phyloP scores from a whole-genome alignment of 2,888 invertebrate genomes.

The Thymelicus lineola region DNA sequence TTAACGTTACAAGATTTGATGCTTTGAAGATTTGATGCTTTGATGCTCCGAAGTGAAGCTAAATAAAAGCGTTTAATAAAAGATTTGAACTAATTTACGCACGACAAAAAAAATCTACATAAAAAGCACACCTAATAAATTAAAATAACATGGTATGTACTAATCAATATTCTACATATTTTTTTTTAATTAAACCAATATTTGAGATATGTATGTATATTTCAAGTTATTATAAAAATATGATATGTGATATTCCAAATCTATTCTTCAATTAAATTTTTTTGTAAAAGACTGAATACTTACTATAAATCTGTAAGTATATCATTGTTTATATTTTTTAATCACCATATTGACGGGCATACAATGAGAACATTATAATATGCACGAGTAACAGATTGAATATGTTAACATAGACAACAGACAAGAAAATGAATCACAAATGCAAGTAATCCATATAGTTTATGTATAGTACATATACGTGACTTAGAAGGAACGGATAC shows the following conservation, averaged over 20 bases:
- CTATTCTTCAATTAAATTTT: not conserved
- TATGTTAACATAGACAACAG: not conserved
- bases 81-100: conserved; percentile 7
- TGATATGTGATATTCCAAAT: not conserved
- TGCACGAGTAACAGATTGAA: not conserved
- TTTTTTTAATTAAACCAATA: not conserved
- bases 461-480: not conserved
- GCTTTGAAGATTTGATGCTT: no score
- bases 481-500: not conserved
- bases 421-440: not conserved
- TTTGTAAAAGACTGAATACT: not conserved
- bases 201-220: not conserved
- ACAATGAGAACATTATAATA: not conserved
- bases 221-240: no score
- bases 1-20: no score
- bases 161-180: not conserved
- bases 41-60: no score
- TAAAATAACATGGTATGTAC: not conserved
- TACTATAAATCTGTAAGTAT: no score
- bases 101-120: conserved; percentile 18
- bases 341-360: not conserved
- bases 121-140: conserved; percentile 18
- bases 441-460: not conserved
- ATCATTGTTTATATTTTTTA: not conserved
- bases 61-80: no score